Percentiles rank a stretch among this genome's conserved stretches.
phyloP scores from a whole-genome alignment of 2,888 invertebrate genomes.

The Torymus aiolomorphi region DNA sequence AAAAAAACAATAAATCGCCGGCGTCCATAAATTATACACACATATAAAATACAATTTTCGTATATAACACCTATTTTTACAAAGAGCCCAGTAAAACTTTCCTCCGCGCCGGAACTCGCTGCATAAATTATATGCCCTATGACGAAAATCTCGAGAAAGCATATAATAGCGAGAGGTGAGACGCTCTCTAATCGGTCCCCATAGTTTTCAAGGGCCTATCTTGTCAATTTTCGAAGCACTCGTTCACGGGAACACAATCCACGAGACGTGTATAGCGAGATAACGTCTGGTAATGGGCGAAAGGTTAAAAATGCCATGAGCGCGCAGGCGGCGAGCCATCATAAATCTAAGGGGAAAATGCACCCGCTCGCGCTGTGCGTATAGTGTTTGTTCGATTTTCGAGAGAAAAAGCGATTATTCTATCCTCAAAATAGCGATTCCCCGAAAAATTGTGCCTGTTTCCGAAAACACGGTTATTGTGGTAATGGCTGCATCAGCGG shows the following conservation, averaged over 20 bases:
- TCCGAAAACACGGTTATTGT: slow-evolving; percentile 40
- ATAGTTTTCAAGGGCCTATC: slow-evolving; percentile 7
- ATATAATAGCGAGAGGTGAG: background rate
- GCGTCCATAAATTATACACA: slow-evolving; percentile 47
- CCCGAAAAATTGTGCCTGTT: slow-evolving; percentile 15
- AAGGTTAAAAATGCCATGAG: slow-evolving; percentile 72
- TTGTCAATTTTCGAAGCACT: slow-evolving; percentile 53
- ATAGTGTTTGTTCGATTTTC: slow-evolving; percentile 47
- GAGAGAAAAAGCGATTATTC: slow-evolving; percentile 61
- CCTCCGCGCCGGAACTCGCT: too few relatives aligned
- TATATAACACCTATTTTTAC: too few relatives aligned
- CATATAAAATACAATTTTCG: slow-evolving; percentile 24
- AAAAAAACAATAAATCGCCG: background rate
- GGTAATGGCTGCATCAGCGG: background rate
- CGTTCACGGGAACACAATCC: slow-evolving; percentile 21
- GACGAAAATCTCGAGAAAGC: background rate
- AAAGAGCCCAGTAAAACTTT: too few relatives aligned
- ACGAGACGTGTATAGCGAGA: slow-evolving; percentile 8
- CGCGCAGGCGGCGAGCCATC: slow-evolving; percentile 61
- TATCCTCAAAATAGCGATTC: slow-evolving; percentile 38
- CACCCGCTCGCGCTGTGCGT: slow-evolving; percentile 10
- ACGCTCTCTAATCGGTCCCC: background rate
- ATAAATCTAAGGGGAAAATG: slow-evolving; percentile 69
- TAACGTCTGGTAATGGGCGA: slow-evolving; percentile 73
- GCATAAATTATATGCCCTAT: too few relatives aligned